phyloP scores from a whole-genome alignment of 2,113 vertebrate species.

The Nesoenas mayeri region DNA sequence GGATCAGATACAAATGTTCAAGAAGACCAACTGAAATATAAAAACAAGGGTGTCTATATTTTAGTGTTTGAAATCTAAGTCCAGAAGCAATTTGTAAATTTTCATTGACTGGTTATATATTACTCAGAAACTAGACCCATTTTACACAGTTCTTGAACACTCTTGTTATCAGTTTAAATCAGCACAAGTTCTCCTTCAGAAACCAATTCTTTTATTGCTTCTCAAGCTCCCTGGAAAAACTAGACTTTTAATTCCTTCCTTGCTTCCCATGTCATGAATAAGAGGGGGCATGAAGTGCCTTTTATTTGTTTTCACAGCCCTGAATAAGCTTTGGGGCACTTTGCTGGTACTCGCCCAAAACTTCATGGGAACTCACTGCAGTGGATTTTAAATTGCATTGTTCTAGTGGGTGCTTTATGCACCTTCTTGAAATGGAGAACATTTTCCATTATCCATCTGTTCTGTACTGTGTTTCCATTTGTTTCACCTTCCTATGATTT shows the following conservation, averaged over 20 bases:
- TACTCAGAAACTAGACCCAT: not conserved
- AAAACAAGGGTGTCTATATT: not conserved
- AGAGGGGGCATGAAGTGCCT: not conserved
- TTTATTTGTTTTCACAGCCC: not conserved
- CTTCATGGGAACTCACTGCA: not conserved
- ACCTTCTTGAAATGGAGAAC: slow-evolving; percentile 12
- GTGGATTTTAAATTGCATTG: not conserved
- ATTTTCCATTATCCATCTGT: slow-evolving; percentile 37
- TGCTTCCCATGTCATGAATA: slow-evolving; percentile 21
- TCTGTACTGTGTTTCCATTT: slow-evolving; percentile 32
- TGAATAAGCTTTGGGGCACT: not conserved
- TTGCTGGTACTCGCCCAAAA: slow-evolving; percentile 9
- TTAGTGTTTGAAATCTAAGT: not conserved
- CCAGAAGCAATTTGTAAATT: not conserved
- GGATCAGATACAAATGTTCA: not conserved
- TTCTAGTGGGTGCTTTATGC: not conserved
- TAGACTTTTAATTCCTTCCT: not conserved
- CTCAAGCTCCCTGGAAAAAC: not conserved
- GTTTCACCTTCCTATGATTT: slow-evolving; percentile 62
- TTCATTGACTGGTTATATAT: not conserved
- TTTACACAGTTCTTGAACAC: not conserved
- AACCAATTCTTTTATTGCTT: not conserved
- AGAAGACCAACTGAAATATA: slow-evolving; percentile 6
- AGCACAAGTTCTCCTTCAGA: not conserved
- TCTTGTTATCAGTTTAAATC: not conserved